phyloP scores from a whole-genome alignment of 2,113 vertebrate species.

The Psophia crepitans region DNA sequence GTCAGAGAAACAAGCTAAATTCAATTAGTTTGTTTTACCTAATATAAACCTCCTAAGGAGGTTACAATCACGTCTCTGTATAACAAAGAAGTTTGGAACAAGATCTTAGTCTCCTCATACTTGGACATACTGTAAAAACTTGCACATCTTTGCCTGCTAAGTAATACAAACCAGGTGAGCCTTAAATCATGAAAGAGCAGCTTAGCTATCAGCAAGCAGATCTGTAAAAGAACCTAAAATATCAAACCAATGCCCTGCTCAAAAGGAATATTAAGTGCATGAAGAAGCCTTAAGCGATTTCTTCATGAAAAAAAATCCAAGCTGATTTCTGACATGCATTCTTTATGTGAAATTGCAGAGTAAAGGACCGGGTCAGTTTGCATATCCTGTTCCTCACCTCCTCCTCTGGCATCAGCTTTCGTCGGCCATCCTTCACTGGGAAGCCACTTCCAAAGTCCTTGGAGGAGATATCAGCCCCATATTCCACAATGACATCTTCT shows the following conservation, averaged over 20 bases:
- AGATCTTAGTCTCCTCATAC: neutral
- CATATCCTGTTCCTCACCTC: conserved; percentile 80
- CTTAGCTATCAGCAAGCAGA: neutral
- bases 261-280: neutral
- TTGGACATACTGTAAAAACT: neutral
- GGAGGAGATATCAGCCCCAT: conserved; percentile 96
- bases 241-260: neutral
- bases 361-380: neutral
- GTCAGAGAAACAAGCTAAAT: neutral
- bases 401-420: conserved; percentile 90
- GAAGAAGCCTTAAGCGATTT: neutral
- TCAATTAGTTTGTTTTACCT: neutral
- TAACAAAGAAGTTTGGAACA: neutral
- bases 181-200: neutral
- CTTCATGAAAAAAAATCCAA: neutral
- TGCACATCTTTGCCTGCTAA: neutral
- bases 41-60: neutral
- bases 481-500: conserved; percentile 97
- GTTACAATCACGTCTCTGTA: neutral
- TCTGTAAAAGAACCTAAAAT: neutral
- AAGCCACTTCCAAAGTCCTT: conserved; percentile 97
- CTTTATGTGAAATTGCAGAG: neutral
- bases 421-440: conserved; percentile 87
- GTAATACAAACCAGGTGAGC: neutral
- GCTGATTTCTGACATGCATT: neutral